phyloP scores from a whole-genome alignment of 2,888 invertebrate species.

The Caenorhabditis sp. region DNA sequence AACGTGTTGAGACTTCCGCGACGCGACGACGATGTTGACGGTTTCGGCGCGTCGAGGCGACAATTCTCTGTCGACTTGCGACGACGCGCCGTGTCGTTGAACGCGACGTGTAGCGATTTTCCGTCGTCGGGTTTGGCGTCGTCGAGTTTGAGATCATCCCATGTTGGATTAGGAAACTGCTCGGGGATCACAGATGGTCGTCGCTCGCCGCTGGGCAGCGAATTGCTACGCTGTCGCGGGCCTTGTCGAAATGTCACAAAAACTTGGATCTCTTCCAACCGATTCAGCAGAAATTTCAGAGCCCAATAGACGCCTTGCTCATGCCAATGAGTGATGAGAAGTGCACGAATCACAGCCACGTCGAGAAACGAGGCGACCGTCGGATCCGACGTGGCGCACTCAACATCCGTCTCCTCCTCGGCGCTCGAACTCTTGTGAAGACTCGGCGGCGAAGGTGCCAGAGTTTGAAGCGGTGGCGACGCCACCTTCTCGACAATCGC shows the following conservation, averaged over 20 bases:
- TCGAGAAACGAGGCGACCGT: slow-evolving; percentile 88
- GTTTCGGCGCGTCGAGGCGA: not conserved
- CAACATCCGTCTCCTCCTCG: slow-evolving; percentile 46
- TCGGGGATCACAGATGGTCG: slow-evolving; percentile 33
- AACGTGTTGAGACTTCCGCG: slow-evolving; percentile 42
- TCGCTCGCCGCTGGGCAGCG: slow-evolving; percentile 49
- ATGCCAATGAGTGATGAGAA: slow-evolving; percentile 95
- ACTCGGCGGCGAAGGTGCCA: not conserved
- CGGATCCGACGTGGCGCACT: slow-evolving; percentile 39
- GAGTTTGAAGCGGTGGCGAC: not conserved
- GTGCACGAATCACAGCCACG: slow-evolving; percentile 90
- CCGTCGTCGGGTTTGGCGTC: slow-evolving; percentile 33
- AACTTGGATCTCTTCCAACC: slow-evolving; percentile 72
- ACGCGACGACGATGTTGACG: slow-evolving; percentile 24
- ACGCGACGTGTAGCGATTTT: slow-evolving; percentile 52
- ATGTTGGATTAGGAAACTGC: slow-evolving; percentile 58
- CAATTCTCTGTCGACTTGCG: slow-evolving; percentile 35
- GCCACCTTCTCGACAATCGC: not conserved
- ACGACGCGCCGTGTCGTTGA: slow-evolving; percentile 47
- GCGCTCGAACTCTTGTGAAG: slow-evolving; percentile 22
- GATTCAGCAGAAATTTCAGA: slow-evolving; percentile 78
- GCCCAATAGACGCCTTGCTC: slow-evolving; percentile 99
- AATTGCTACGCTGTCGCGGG: slow-evolving; percentile 50
- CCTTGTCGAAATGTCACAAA: slow-evolving; percentile 34
- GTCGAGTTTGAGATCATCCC: slow-evolving; percentile 62